Evolutionary conservation across 2,113 vertebrate genomes (phyloP).

Genomic region (Opisthocomus hoazin): DNA sequence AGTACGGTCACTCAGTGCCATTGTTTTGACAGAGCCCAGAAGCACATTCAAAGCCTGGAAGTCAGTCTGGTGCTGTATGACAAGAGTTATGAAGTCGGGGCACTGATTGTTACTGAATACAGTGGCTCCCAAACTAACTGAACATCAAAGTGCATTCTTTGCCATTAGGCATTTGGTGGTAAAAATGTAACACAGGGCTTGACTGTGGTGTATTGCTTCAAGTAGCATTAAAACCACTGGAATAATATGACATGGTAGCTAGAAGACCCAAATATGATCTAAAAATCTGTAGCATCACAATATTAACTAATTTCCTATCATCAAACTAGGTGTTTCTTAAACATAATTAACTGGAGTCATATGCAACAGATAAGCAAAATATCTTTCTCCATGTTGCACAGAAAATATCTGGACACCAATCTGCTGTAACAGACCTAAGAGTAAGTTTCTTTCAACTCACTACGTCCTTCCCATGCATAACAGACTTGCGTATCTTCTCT

Average conservation of each 20-base stretch:
- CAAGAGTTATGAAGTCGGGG: background rate
- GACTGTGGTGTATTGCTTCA: background rate
- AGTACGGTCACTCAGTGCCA: background rate
- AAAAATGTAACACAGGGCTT: background rate
- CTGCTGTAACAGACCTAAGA: background rate
- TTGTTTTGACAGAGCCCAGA: background rate
- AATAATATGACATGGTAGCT: background rate
- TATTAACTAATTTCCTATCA: background rate
- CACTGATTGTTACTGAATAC: background rate
- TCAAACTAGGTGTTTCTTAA: background rate
- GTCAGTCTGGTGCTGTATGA: background rate
- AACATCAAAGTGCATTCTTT: background rate
- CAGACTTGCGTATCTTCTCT: background rate
- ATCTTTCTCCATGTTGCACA: background rate
- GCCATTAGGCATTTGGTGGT: background rate
- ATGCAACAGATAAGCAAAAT: background rate
- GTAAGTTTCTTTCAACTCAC: background rate
- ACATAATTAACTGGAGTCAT: background rate
- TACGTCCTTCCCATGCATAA: fast-evolving
- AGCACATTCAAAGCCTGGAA: fast-evolving
- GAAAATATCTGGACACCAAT: background rate
- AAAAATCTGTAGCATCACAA: background rate
- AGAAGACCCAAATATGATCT: background rate
- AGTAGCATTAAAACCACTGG: background rate
- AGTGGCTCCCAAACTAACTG: background rate